Percentiles rank a stretch among this genome's conserved stretches.
phyloP scores from a whole-genome alignment of 2,113 vertebrate genomes.

The Takifugu flavidus region DNA sequence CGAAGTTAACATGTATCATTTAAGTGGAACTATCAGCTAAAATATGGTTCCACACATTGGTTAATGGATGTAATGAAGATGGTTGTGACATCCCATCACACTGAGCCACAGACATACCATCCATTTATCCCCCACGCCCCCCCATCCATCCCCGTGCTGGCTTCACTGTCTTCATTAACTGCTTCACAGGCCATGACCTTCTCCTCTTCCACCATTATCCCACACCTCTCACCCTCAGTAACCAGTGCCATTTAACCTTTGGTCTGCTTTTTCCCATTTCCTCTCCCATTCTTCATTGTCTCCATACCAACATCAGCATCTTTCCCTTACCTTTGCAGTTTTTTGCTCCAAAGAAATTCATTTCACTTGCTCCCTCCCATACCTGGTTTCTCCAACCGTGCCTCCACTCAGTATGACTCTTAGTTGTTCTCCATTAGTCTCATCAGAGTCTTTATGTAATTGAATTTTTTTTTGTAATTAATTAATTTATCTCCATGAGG shows the following conservation, averaged over 20 bases:
- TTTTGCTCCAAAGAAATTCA: slow-evolving; percentile 8
- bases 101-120: slow-evolving; percentile 56
- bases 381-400: not conserved
- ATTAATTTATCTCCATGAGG: too few species aligned
- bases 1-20: too few species aligned
- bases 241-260: not conserved
- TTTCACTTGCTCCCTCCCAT: not conserved
- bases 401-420: slow-evolving; percentile 1
- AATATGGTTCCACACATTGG: too few species aligned
- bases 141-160: slow-evolving; percentile 16
- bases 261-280: slow-evolving; percentile 7
- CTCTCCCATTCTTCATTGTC: slow-evolving; percentile 11
- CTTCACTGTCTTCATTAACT: slow-evolving; percentile 55
- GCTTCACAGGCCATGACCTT: slow-evolving; percentile 39
- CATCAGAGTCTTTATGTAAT: too few species aligned
- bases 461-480: too few species aligned
- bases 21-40: too few species aligned
- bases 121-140: slow-evolving; percentile 21
- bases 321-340: slow-evolving; percentile 19
- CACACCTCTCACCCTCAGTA: slow-evolving; percentile 7
- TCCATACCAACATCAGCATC: slow-evolving; percentile 3
- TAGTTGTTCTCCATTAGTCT: too few species aligned
- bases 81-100: slow-evolving; percentile 51
- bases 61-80: slow-evolving; percentile 17
- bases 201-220: slow-evolving; percentile 22